Percentiles rank a stretch among this genome's conserved stretches.
Evolutionary conservation across 2,888 invertebrate genomes (phyloP).

Genomic region (Ornithoptera alexandrae): DNA sequence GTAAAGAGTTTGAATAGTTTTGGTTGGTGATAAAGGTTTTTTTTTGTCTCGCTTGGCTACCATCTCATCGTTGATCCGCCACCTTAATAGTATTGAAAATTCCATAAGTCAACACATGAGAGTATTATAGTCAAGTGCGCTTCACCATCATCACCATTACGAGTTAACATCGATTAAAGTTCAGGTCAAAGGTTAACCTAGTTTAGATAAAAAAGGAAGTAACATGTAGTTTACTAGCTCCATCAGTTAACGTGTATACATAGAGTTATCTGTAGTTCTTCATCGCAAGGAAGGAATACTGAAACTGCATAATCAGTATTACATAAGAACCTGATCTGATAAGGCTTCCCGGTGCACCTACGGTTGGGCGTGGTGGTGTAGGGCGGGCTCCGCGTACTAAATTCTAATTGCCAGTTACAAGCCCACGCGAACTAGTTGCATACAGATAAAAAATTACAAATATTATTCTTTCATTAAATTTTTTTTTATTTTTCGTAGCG

Average conservation of each 20-base stretch:
- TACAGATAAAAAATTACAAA: constrained; percentile 40
- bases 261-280: constrained; percentile 35
- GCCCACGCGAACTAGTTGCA: constrained; percentile 62
- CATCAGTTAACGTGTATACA: constrained; percentile 9
- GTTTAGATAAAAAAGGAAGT: too few relatives aligned
- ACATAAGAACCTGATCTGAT: constrained; percentile 66
- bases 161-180: too few relatives aligned
- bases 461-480: background rate
- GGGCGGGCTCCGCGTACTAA: constrained; percentile 67
- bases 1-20: too few relatives aligned
- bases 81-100: too few relatives aligned
- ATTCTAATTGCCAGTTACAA: constrained; percentile 69
- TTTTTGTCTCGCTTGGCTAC: too few relatives aligned
- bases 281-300: constrained; percentile 45
- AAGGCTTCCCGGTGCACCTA: constrained; percentile 46
- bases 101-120: too few relatives aligned
- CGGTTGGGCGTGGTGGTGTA: constrained; percentile 56
- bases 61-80: too few relatives aligned
- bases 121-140: too few relatives aligned
- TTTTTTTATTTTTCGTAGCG: too few relatives aligned
- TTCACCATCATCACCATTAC: too few relatives aligned
- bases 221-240: background rate
- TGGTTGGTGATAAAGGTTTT: too few relatives aligned
- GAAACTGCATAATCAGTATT: constrained; percentile 66
- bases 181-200: too few relatives aligned